A percentile compares a stretch with the other conserved stretches of the same genome.
Conservation (phyloP, 2,113 vertebrate genomes). For the Odocoileus hemionus region DNA sequence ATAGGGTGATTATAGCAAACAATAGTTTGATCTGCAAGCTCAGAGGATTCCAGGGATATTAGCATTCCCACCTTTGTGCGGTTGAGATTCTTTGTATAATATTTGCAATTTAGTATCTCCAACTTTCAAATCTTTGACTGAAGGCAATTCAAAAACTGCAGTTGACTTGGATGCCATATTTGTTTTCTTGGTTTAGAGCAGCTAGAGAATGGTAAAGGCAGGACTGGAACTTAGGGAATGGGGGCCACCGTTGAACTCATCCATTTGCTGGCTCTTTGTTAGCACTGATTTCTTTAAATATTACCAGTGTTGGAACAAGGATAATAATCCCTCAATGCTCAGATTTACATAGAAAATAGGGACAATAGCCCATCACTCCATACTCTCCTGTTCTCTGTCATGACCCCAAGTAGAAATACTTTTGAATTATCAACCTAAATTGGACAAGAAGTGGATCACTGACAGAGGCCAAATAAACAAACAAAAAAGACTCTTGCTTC, state of each 20-base stretch:
- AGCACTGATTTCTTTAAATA: not conserved
- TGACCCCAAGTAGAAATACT: not conserved
- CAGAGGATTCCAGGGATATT: not conserved
- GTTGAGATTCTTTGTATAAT: not conserved
- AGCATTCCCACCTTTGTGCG: not conserved
- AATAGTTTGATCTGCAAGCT: not conserved
- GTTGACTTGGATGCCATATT: not conserved
- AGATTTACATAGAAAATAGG: not conserved
- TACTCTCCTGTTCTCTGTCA: not conserved
- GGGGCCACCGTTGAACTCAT: not conserved
- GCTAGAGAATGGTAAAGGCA: not conserved
- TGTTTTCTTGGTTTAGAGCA: not conserved
- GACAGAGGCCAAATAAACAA: not conserved
- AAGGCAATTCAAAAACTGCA: not conserved
- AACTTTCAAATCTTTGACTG: not conserved
- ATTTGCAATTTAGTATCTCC: slow-evolving; percentile 25
- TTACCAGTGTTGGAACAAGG: not conserved
- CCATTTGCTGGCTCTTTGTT: not conserved
- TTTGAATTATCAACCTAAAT: not conserved
- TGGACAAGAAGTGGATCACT: not conserved
- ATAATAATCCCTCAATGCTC: not conserved
- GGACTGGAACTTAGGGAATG: not conserved
- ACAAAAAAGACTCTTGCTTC: not conserved
- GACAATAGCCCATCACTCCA: not conserved
- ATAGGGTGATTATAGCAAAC: not conserved